Conservation (phyloP, 2,797 vertebrate genomes). For the Chelidonichthys spinosus region DNA sequence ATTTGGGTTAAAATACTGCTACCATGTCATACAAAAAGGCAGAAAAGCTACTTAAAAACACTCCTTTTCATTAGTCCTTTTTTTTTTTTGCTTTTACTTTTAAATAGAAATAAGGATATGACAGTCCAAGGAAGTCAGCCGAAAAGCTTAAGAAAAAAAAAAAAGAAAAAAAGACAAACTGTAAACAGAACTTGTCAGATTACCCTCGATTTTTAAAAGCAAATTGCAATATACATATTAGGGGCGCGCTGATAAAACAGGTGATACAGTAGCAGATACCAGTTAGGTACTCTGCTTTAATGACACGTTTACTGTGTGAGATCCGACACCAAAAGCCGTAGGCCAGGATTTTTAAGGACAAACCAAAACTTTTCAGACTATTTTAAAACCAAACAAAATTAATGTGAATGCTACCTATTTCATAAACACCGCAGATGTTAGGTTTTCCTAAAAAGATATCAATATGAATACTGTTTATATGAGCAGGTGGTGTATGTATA, state of each 20-base stretch:
- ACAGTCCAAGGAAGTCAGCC: slow-evolving; percentile 68
- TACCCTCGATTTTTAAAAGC: slow-evolving; percentile 79
- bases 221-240: slow-evolving; percentile 79
- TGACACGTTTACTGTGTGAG: neutral
- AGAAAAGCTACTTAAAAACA: slow-evolving; percentile 72
- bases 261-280: slow-evolving; percentile 2
- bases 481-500: slow-evolving; percentile 3
- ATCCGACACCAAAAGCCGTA: slow-evolving; percentile 19
- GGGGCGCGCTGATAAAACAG: slow-evolving; percentile 44
- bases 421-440: slow-evolving; percentile 22
- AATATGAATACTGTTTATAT: slow-evolving; percentile 23
- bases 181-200: slow-evolving; percentile 78
- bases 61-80: slow-evolving; percentile 35
- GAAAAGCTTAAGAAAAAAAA: slow-evolving; percentile 52
- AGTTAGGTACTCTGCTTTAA: slow-evolving; percentile 7
- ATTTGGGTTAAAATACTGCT: slow-evolving; percentile 71
- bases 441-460: neutral
- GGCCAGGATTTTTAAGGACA: neutral
- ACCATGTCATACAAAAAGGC: slow-evolving; percentile 70
- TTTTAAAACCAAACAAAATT: slow-evolving; percentile 26
- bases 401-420: slow-evolving; percentile 5
- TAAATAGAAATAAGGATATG: slow-evolving; percentile 77
- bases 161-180: slow-evolving; percentile 47
- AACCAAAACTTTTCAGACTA: slow-evolving; percentile 2
- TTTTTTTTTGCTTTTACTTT: slow-evolving; percentile 58